Evolutionary conservation across 2,797 vertebrate species (phyloP), one percentile per base, ranked within the genome.

Genomic region (Buceros bicornis): DNA sequence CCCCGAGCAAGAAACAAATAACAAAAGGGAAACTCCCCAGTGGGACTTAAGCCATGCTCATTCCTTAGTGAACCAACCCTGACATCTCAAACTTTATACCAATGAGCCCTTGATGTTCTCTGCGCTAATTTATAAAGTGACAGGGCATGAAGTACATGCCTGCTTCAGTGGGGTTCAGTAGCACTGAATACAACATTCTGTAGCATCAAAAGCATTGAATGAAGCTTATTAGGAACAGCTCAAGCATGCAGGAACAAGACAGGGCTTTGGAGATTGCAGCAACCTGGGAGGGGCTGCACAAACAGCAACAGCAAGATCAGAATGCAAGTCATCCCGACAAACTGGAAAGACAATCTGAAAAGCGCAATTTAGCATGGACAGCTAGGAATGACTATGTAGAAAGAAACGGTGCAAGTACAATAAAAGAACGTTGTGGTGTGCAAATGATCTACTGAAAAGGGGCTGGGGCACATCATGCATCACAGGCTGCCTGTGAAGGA

Each of bases 311-410:
- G 77, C 12, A 61, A 50, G 70, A 65, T 58, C 10, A 76, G 82
- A 91, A 89, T 58, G 85, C 82, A 54, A 90, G 50, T 24, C 61
- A 94, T 90, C 85, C 83, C 70, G 93, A 92, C 77, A 66, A 92
- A 96, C 95, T 69, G 77, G 95, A 95, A 96, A 93, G 78, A 16
- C 95, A 47, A 84, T 95, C 54, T 45, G 50, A n/a, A 69, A 93
- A 91, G 78, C n/a, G 54, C 21, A 51, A 69, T 61, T 80, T 61
- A 81, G 57, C 37, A 35, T 0, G 19, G 87, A 54, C 53, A 77
- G 69, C 37, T 42, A 80, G 53, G 60, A 85, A 67, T 3, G 6
- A 53, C 35, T 35, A 8, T 5, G 31, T 15, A 62, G 43, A 70
- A 76, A 61, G 58, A 62, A 64, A 29, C 10, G 17, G 26, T 40